phyloP scores from a whole-genome alignment of 2,113 vertebrate genomes.

The Mustela lutreola region DNA sequence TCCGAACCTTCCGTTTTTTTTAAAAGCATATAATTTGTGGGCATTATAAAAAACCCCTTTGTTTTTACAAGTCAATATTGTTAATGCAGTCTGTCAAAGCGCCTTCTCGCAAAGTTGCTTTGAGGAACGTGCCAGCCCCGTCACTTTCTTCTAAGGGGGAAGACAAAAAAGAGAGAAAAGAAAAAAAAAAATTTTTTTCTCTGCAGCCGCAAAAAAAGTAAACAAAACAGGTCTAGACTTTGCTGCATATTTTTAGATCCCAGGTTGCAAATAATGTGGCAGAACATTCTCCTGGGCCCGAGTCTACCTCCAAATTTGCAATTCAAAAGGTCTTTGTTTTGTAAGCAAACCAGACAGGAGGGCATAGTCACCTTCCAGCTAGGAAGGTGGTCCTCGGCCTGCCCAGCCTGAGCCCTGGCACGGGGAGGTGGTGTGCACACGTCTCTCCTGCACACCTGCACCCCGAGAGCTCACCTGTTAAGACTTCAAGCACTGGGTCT shows the following conservation, averaged over 20 bases:
- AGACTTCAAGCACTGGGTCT: too few species aligned
- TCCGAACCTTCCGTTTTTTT: rapidly evolving
- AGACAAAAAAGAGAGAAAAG: conserved; percentile 29
- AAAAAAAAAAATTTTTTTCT: not conserved
- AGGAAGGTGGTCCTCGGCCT: rapidly evolving
- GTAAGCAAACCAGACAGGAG: not conserved
- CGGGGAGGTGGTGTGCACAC: rapidly evolving
- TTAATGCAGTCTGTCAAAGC: conserved; percentile 63
- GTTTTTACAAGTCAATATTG: conserved; percentile 71
- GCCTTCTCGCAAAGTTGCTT: conserved; percentile 64
- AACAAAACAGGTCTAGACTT: conserved; percentile 69
- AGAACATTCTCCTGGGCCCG: not conserved
- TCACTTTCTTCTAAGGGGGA: conserved; percentile 52
- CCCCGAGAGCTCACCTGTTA: too few species aligned
- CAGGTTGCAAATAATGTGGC: conserved; percentile 55
- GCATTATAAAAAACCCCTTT: conserved; percentile 58
- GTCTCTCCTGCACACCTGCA: not conserved
- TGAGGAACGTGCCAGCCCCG: conserved; percentile 58
- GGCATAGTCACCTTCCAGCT: not conserved
- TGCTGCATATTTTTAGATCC: conserved; percentile 71
- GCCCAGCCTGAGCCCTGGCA: rapidly evolving
- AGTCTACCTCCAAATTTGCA: conserved; percentile 23
- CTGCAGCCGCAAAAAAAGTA: conserved; percentile 35
- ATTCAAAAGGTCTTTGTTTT: conserved; percentile 40
- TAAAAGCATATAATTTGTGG: conserved; percentile 76